Evolutionary conservation across 2,888 invertebrate genomes (phyloP).

Genomic region (Pelosia muscerda): DNA sequence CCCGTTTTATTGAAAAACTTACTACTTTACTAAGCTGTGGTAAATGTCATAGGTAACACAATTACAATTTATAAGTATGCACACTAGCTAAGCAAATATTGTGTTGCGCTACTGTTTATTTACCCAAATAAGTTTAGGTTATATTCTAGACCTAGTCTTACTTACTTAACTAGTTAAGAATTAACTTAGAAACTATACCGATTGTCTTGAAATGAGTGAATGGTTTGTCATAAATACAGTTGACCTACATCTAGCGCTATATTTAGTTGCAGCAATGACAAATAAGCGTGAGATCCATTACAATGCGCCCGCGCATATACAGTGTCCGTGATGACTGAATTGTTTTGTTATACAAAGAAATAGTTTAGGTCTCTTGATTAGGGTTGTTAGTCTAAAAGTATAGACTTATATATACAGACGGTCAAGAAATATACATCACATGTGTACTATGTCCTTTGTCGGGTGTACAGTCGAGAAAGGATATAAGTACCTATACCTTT

Average conservation of each 20-base stretch:
- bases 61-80: too few relatives aligned
- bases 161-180: background rate
- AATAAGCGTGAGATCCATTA: slow-evolving; percentile 42
- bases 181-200: slow-evolving; percentile 4
- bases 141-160: background rate
- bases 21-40: too few relatives aligned
- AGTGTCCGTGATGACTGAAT: slow-evolving; percentile 20
- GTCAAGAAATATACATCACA: too few relatives aligned
- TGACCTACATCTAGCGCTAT: slow-evolving; percentile 46
- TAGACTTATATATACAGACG: too few relatives aligned
- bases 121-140: background rate
- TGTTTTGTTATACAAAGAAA: slow-evolving; percentile 2
- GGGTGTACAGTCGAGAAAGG: too few relatives aligned
- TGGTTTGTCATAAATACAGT: slow-evolving; percentile 20
- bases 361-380: background rate
- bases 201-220: slow-evolving; percentile 6
- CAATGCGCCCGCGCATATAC: slow-evolving; percentile 40
- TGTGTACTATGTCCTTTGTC: too few relatives aligned
- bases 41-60: too few relatives aligned
- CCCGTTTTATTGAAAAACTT: too few relatives aligned
- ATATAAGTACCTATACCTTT: too few relatives aligned
- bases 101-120: too few relatives aligned
- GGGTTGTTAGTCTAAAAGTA: background rate
- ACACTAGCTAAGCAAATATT: too few relatives aligned
- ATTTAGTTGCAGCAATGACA: slow-evolving; percentile 47